Evolutionary conservation across 1,140 invertebrate genomes (phyloP).

Genomic region (Bombus confusus): DNA sequence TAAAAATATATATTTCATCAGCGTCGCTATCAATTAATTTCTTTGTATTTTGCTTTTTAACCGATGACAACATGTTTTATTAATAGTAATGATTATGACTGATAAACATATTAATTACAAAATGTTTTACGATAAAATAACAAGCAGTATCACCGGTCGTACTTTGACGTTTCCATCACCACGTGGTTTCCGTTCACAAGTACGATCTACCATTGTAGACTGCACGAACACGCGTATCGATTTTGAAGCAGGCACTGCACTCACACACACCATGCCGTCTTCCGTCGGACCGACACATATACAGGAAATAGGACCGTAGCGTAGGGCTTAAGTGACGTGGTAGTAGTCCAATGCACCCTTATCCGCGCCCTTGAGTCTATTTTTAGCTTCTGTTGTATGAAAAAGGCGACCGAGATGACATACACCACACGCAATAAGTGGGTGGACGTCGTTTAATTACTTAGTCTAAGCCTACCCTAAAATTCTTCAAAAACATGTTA

Average conservation of each 20-base stretch:
- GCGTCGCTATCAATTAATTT: neutral
- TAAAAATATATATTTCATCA: neutral
- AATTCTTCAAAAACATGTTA: neutral
- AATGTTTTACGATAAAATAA: neutral
- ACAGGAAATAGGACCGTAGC: conserved; percentile 1
- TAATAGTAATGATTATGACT: neutral
- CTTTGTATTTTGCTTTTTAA: neutral
- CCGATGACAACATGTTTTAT: neutral
- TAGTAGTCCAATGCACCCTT: conserved; percentile 68
- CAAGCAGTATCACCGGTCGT: neutral
- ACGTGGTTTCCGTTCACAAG: conserved; percentile 47
- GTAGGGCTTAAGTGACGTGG: conserved; percentile 53
- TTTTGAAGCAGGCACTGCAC: conserved; percentile 61
- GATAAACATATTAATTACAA: neutral
- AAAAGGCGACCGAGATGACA: conserved; percentile 53
- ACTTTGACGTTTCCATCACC: conserved; percentile 57
- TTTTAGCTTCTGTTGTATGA: conserved; percentile 64
- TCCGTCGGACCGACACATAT: neutral
- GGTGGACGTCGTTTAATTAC: conserved; percentile 1
- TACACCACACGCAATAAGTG: conserved; percentile 49
- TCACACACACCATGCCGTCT: conserved; percentile 7
- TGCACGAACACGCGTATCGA: conserved; percentile 60
- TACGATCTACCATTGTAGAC: conserved; percentile 35
- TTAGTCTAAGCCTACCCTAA: too few relatives aligned
- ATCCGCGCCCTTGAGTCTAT: conserved; percentile 76